Base-by-base conservation (phyloP, 2,797 vertebrate genomes). In the Valencia hispanica region DNA sequence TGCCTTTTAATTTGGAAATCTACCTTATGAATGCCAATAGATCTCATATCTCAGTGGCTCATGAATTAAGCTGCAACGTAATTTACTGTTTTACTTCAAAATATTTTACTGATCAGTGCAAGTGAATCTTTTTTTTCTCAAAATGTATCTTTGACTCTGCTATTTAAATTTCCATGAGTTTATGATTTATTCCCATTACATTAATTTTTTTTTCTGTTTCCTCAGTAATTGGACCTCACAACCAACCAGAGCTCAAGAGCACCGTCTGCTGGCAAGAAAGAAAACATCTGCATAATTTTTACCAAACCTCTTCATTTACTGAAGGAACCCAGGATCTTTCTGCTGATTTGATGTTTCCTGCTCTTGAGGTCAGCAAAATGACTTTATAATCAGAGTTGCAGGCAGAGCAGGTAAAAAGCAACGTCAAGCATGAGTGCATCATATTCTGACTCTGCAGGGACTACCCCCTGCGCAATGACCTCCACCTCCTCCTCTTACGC, bases 351-450 rank as follows among this genome's bases (percentile, higher is more conserved):
- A 73, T 45, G 83, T 45, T 70, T 79, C 51, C 81, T 43, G 18
- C 79, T 73, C 22, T 22, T 30, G 32, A 83, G 74, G 59, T 51
- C 55, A 75, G 57, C 22, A 82, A 86, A 80, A 91, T 81, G 90
- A 88, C 82, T 90, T 87, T 57, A 76, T 88, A 89, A 85, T 51
- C 65, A 77, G 36, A 69, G 79, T 61, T 74, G 70, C 30, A 78
- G 34, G 20, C 55, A 78, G 45, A 81, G 43, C 80, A 65, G n/a
- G 75, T 75, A 61, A 78, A 82, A 77, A 86, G 61, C 72, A 81
- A 45, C 74, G 76, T 55, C 68, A 77, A 90, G 17, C 41, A 95
- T 95, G 94, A 91, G 91, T 76, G 75, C 75, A 65, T 91, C 88
- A 45, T 83, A 72, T 77, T 79, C 80, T 79, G 74, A 83, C 51